Evolutionary conservation across 2,113 vertebrate species (phyloP).

Genomic region (Amblyornis subalaris): DNA sequence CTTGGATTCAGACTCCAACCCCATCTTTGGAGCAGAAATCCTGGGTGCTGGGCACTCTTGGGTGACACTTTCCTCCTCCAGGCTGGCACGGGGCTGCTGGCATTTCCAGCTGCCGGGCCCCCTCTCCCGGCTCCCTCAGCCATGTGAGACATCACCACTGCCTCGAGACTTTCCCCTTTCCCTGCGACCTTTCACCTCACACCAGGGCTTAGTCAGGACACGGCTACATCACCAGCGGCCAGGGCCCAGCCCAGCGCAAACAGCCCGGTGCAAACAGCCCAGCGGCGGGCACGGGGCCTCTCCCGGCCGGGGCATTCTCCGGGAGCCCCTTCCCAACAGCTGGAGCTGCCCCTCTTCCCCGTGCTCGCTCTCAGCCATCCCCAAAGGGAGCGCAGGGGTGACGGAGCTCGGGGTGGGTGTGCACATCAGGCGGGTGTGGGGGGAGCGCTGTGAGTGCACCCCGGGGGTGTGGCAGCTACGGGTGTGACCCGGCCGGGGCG

Average conservation of each 20-base stretch:
- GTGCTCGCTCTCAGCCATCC: accelerated
- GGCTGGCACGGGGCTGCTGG: neutral
- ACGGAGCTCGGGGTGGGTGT: accelerated
- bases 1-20: neutral
- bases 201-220: neutral
- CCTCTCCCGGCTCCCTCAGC: neutral
- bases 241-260: neutral
- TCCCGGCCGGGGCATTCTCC: accelerated
- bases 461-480: accelerated
- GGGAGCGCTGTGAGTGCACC: accelerated
- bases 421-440: accelerated
- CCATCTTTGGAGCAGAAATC: neutral
- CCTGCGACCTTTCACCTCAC: neutral
- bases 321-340: neutral
- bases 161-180: neutral
- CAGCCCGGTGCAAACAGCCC: constrained; percentile 15
- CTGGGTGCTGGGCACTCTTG: neutral
- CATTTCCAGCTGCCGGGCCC: neutral
- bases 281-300: accelerated
- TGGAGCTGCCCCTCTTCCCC: accelerated
- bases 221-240: neutral
- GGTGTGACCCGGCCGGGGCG: accelerated
- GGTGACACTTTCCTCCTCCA: neutral
- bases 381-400: accelerated
- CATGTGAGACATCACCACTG: neutral